phyloP scores from a whole-genome alignment of 2,797 vertebrate genomes.

The Gymnothorax reevesii region DNA sequence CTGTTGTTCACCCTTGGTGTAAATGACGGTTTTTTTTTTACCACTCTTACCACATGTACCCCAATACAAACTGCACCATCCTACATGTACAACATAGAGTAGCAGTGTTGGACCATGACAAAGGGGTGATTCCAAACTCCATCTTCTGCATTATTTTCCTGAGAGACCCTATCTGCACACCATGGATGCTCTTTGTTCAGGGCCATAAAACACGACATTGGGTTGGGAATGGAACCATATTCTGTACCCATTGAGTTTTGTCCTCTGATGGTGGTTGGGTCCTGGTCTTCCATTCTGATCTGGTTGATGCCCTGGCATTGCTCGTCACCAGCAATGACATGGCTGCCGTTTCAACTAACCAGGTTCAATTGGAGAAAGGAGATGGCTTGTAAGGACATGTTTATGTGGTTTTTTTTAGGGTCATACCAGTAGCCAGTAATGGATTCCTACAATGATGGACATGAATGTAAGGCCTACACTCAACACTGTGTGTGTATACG shows the following conservation, averaged over 20 bases:
- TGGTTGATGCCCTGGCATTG: background rate
- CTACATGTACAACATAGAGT: background rate
- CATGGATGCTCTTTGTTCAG: background rate
- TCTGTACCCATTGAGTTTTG: background rate
- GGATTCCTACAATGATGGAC: background rate
- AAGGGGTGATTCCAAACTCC: slow-evolving; percentile 17
- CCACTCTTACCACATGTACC: background rate
- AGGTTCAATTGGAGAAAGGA: background rate
- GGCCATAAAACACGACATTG: background rate
- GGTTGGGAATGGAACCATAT: background rate
- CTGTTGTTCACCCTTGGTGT: background rate
- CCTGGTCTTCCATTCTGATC: background rate
- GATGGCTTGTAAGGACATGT: background rate
- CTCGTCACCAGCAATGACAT: background rate
- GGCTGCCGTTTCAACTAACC: background rate
- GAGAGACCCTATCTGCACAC: background rate
- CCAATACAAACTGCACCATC: background rate
- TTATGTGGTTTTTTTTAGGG: background rate
- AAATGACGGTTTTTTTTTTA: background rate
- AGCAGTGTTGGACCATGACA: background rate
- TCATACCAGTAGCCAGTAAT: background rate
- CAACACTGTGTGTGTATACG: background rate
- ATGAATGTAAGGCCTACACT: background rate
- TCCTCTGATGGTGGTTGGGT: background rate
- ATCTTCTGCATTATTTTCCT: background rate